Evolutionary conservation across 2,888 invertebrate species (phyloP).

Genomic region (Tubulanus polymorphus): DNA sequence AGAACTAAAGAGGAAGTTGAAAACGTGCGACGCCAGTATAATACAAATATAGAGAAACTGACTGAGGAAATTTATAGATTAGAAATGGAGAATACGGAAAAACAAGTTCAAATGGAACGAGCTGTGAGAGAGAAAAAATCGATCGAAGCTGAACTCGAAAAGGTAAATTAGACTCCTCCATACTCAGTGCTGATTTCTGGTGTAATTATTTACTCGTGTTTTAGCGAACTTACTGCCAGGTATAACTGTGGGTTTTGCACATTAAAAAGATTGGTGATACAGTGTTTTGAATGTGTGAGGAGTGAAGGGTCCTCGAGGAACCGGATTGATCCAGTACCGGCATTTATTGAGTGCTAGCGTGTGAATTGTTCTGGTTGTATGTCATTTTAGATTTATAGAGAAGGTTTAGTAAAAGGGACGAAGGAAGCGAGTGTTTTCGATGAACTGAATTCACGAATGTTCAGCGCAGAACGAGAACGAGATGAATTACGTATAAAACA

Average conservation of each 20-base stretch:
- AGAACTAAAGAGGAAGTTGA: slow-evolving; percentile 50
- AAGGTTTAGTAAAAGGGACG: slow-evolving; percentile 28
- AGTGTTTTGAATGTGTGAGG: too few species aligned
- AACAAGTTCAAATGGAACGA: slow-evolving; percentile 40
- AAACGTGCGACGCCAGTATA: slow-evolving; percentile 40
- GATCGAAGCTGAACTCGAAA: slow-evolving; percentile 47
- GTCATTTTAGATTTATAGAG: slow-evolving; percentile 32
- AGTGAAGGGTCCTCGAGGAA: not conserved
- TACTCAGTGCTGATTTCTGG: too few species aligned
- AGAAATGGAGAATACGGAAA: slow-evolving; percentile 47
- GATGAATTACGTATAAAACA: slow-evolving; percentile 38
- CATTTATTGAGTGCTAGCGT: not conserved
- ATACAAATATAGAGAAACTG: slow-evolving; percentile 41
- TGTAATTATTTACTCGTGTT: not conserved
- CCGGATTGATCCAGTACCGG: not conserved
- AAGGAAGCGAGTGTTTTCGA: slow-evolving; percentile 37
- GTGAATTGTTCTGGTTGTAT: too few species aligned
- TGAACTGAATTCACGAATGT: slow-evolving; percentile 37
- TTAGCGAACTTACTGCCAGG: not conserved
- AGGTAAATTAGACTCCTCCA: slow-evolving; percentile 24
- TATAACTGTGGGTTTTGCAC: not conserved
- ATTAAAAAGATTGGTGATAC: too few species aligned
- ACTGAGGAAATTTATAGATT: slow-evolving; percentile 47
- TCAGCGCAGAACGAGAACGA: slow-evolving; percentile 36
- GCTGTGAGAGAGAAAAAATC: slow-evolving; percentile 45